A percentile compares a stretch with the other conserved stretches of the same genome.
Conservation (phyloP, 2,888 invertebrate species). For the Meiosimyza platycephala region DNA sequence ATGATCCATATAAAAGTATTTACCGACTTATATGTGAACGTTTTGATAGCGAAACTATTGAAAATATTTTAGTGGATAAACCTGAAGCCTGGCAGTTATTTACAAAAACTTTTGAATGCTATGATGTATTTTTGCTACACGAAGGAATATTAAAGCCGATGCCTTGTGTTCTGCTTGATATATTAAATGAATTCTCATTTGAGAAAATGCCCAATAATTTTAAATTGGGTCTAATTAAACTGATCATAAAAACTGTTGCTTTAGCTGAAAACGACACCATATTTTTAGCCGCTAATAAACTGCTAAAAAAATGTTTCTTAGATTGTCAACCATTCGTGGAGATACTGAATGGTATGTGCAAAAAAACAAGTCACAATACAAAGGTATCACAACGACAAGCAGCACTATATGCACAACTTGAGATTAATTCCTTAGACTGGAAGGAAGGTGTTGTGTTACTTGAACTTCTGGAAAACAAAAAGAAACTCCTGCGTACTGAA, state of each 20-base stretch:
- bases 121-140: conserved; percentile 61
- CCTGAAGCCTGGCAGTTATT: conserved; percentile 72
- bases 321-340: conserved; percentile 73
- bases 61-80: conserved; percentile 63
- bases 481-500: conserved; percentile 77
- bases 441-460: conserved; percentile 81
- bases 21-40: conserved; percentile 71
- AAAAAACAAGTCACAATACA: conserved; percentile 12
- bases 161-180: conserved; percentile 58
- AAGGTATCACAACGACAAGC: conserved; percentile 40
- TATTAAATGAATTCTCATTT: conserved; percentile 58
- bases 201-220: conserved; percentile 69
- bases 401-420: conserved; percentile 46
- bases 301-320: conserved; percentile 76
- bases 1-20: conserved; percentile 70
- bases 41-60: conserved; percentile 70
- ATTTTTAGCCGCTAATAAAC: conserved; percentile 72
- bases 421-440: conserved; percentile 79
- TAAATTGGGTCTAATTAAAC: conserved; percentile 68
- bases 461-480: conserved; percentile 87
- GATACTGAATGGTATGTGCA: conserved; percentile 72
- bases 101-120: conserved; percentile 69
- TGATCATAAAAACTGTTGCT: conserved; percentile 71
- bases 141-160: conserved; percentile 57
- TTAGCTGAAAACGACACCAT: conserved; percentile 73